Evolutionary conservation across 2,113 vertebrate genomes (phyloP), one percentile per base, ranked within the genome.

Genomic region (Chamaetylas fuelleborni): DNA sequence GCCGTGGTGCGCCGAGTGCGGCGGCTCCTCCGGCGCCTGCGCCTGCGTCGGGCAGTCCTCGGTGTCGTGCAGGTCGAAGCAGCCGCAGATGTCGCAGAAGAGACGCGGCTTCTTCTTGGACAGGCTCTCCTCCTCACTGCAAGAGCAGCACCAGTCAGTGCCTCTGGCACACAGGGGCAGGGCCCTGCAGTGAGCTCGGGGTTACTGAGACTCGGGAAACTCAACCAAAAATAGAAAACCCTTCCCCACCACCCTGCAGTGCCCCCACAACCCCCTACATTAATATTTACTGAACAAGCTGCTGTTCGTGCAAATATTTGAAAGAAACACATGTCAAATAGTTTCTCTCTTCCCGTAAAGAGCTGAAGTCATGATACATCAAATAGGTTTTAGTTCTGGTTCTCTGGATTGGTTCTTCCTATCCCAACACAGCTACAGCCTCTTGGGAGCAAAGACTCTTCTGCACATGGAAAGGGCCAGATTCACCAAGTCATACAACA

Each of bases 81-180:
- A 99, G 97, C 99, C 99, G 20, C 99, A 99, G 90, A 99, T 99
- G 97, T 99, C 99, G 19, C 99, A 99, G 98, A 99, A 99, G 48
- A 99, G 98, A 36, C 99, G 98, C 2, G 99, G 99, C 60, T 99
- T 99, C 98, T 99, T 99, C 97, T 99, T 99, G 20, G 95, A 84
- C 45, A 98, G 97, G 31, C 96, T 98, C 86, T 98, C 98, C 38
- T 98, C 98, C 77, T 98, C 98, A 4, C 98, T 98, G 92, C 54
- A 88, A 92, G 24, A 19, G 19, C 22, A 82, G 89, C 12, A 3
- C 34, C 0, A 2, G 57, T 92, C 73, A 91, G 3, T 3, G 58
- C 11, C 33, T 47, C 20, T 56, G 33, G 5, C 38, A 0, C 6
- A 4, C 8, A 9, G 38, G 25, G 25, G 50, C 25, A 6, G 15